Base-by-base conservation (phyloP, 1,140 invertebrate genomes). In the Melipona quadrifasciata region DNA sequence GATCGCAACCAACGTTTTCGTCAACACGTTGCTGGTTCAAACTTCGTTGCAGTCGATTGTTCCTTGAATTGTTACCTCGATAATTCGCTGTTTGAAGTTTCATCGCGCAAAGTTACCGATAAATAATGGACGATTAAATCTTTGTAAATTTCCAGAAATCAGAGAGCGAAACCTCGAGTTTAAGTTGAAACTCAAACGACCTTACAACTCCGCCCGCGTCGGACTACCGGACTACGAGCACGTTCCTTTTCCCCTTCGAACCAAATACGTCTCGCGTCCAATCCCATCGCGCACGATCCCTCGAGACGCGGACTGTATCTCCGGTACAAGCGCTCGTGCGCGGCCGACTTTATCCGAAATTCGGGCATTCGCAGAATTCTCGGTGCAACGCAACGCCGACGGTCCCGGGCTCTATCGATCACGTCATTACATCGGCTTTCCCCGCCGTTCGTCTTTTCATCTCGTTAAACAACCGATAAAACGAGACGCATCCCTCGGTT, bases 201-300 rank as follows among this genome's bases (percentile, higher is more conserved):
- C 86, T 84, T 53, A 78, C 61, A 64, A 21, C 57, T 87, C 61
- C 75, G 34, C 65, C 19, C n/a, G 55, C 8, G 31, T 12, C 73
- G 57, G 17, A 53, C 19, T 51, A 24, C 75, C 31, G 61, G 39
- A 76, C 27, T 47, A 47, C 39, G 8, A 61, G 64, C 27, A 68
- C 31, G 55, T 58, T 39, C 67, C 80, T 78, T 84, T 89, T 81
- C 64, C 74, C 39, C 39, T 47, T 47, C 24, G 74, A 75, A 77
- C 53, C 51, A 61, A 80, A 87, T 77, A 68, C 31, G 77, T 88
- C 71, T 57, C 27, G 77, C 75, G 64, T 88, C 71, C 86, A 82
- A 89, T 89, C 82, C 71, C 47, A 86, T 87, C 76, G 79, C 51
- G 72, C 87, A 81, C 82, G 61, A 74, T 88, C 87, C 73, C 82